A percentile compares a stretch with the other conserved stretches of the same genome.
phyloP scores from a whole-genome alignment of 2,888 invertebrate species.

The Ligdia adustata region DNA sequence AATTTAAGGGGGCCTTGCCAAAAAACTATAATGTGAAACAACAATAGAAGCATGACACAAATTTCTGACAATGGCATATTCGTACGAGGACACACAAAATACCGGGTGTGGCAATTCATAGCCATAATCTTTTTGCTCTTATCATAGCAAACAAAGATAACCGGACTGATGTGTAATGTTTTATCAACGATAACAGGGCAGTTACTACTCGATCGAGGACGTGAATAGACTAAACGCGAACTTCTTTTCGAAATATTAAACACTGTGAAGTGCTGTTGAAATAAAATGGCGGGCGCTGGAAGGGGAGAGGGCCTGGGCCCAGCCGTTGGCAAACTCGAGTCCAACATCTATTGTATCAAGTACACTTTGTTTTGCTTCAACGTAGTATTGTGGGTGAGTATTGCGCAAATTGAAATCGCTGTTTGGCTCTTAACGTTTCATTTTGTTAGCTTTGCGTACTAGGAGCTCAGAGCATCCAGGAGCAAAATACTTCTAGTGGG shows the following conservation, averaged over 20 bases:
- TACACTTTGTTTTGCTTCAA: slow-evolving; percentile 93
- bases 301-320: slow-evolving; percentile 78
- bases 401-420: slow-evolving; percentile 37
- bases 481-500: slow-evolving; percentile 4
- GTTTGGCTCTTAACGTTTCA: slow-evolving; percentile 29
- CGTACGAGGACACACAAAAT: slow-evolving; percentile 23
- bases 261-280: slow-evolving; percentile 47
- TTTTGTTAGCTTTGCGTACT: slow-evolving; percentile 42
- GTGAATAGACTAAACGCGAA: slow-evolving; percentile 56
- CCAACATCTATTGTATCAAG: slow-evolving; percentile 91
- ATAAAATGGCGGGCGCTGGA: slow-evolving; percentile 84
- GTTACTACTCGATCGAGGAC: slow-evolving; percentile 58
- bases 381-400: slow-evolving; percentile 90
- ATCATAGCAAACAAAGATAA: slow-evolving; percentile 79
- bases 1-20: no score
- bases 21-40: not conserved
- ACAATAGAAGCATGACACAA: not conserved
- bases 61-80: slow-evolving; percentile 31
- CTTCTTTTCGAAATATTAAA: slow-evolving; percentile 36
- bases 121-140: slow-evolving; percentile 67
- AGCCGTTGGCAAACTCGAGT: slow-evolving; percentile 86
- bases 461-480: slow-evolving; percentile 11
- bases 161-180: slow-evolving; percentile 62
- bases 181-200: slow-evolving; percentile 68
- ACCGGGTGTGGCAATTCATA: slow-evolving; percentile 75